Conservation (phyloP, 2,113 vertebrate species). For the Dinomys branickii region DNA sequence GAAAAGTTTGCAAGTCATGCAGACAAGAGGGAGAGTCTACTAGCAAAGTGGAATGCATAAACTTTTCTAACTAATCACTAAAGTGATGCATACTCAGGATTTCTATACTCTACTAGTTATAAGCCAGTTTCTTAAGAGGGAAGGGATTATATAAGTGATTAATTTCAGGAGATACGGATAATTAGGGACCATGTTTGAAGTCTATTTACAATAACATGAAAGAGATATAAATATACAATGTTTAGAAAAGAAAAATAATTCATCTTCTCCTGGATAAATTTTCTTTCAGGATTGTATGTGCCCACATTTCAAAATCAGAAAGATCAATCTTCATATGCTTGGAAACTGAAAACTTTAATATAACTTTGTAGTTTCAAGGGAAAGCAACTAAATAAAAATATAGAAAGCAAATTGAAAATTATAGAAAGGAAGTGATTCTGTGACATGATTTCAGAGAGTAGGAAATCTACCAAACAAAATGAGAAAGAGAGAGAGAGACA, state of each 20-base stretch:
- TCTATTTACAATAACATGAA: not conserved
- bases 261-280: not conserved
- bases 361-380: not conserved
- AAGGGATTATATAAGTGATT: not conserved
- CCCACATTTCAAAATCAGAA: not conserved
- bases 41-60: not conserved
- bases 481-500: not conserved
- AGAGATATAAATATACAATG: not conserved
- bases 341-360: not conserved
- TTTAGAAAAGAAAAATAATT: not conserved
- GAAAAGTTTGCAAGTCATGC: not conserved
- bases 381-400: not conserved
- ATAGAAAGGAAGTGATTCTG: not conserved
- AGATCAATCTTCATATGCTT: not conserved
- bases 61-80: not conserved
- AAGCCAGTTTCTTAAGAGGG: not conserved
- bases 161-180: not conserved
- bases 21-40: not conserved
- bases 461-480: not conserved
- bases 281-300: not conserved
- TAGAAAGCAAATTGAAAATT: not conserved
- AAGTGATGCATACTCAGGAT: not conserved
- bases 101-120: not conserved
- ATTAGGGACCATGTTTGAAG: not conserved
- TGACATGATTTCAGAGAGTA: not conserved